phyloP scores from a whole-genome alignment of 1,140 invertebrate species.

The Doryteuthis pealeii region DNA sequence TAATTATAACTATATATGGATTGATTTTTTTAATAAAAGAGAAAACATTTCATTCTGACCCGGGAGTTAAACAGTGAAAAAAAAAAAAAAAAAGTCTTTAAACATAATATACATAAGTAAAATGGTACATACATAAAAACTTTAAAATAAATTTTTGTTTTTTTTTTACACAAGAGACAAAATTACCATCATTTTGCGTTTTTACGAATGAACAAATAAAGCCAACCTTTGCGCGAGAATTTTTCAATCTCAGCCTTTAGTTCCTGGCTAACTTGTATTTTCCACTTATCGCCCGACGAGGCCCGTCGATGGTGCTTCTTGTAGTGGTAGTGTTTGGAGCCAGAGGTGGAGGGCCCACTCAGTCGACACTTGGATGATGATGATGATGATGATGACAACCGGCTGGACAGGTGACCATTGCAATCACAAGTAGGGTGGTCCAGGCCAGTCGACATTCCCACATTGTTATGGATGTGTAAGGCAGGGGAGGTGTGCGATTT shows the following conservation, averaged over 20 bases:
- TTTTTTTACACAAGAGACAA: too few relatives aligned
- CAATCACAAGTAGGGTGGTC: not conserved
- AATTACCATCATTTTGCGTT: too few relatives aligned
- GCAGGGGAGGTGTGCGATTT: constrained; percentile 10
- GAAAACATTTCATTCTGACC: too few relatives aligned
- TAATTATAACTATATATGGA: too few relatives aligned
- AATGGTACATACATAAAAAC: too few relatives aligned
- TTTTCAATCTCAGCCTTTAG: constrained; percentile 47
- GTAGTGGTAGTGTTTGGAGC: constrained; percentile 13
- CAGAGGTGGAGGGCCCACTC: constrained; percentile 20
- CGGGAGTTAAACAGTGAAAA: too few relatives aligned
- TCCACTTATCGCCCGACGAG: constrained; percentile 54
- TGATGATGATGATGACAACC: not conserved
- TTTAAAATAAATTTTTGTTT: too few relatives aligned
- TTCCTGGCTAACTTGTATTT: constrained; percentile 49
- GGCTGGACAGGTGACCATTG: not conserved
- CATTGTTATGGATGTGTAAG: not conserved
- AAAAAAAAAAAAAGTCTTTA: too few relatives aligned
- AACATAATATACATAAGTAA: too few relatives aligned
- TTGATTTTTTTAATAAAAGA: too few relatives aligned
- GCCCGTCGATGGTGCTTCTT: constrained; percentile 47
- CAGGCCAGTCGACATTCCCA: not conserved
- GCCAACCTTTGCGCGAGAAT: constrained; percentile 6
- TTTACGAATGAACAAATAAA: constrained; percentile 2
- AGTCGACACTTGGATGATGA: constrained; percentile 28